A percentile compares a stretch with the other conserved stretches of the same genome.
Evolutionary conservation across 2,888 invertebrate genomes (phyloP).

Genomic region (Andricus quercusramuli): DNA sequence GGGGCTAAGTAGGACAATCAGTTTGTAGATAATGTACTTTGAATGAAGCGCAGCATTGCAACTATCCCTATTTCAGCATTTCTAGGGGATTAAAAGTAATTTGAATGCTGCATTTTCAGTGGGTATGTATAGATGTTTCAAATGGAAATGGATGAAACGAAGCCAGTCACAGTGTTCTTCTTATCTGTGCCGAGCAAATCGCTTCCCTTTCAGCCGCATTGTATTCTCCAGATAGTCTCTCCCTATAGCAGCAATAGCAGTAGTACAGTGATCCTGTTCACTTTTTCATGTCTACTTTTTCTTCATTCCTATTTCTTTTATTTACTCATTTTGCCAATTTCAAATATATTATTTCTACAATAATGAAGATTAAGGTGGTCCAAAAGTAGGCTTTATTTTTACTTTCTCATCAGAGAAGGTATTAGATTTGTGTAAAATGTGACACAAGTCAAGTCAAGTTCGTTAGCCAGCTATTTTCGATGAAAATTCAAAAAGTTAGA

Average conservation of each 20-base stretch:
- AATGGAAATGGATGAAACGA: constrained; percentile 34
- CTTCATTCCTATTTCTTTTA: constrained; percentile 13
- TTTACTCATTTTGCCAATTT: background rate
- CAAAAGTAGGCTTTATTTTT: no score
- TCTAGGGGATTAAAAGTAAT: background rate
- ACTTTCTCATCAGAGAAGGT: no score
- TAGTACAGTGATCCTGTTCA: constrained; percentile 6
- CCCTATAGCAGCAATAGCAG: constrained; percentile 36
- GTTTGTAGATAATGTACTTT: background rate
- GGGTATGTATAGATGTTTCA: background rate
- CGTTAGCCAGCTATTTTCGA: no score
- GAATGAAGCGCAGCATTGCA: background rate
- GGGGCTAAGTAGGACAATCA: no score
- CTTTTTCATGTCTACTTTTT: constrained; percentile 9
- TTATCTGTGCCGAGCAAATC: constrained; percentile 52
- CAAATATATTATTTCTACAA: no score
- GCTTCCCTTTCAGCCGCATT: constrained; percentile 56
- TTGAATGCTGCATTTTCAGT: background rate
- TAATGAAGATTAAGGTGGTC: no score
- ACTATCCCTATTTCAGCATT: background rate
- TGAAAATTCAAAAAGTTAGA: no score
- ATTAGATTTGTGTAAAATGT: no score
- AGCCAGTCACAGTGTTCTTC: constrained; percentile 34
- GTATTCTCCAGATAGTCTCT: constrained; percentile 55
- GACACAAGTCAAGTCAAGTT: no score